Base-by-base conservation (phyloP, 2,888 invertebrate genomes). In the Macroteleia sp. region DNA sequence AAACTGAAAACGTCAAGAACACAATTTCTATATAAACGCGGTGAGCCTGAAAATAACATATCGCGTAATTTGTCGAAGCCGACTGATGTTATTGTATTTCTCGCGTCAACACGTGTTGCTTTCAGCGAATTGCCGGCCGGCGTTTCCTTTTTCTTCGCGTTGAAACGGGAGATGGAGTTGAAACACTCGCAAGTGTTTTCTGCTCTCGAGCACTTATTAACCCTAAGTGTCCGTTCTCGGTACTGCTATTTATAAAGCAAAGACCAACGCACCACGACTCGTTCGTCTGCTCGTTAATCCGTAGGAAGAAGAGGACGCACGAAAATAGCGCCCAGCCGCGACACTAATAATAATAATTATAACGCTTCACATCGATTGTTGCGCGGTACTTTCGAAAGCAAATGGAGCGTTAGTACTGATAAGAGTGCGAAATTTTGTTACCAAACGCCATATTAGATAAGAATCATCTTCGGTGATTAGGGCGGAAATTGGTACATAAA, bases 221-320 rank as follows among this genome's bases (percentile, higher is more conserved):
- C 82, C 81, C 75, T 76, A 69, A 81, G 82, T 83, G 82, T 81
- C 81, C 80, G 81, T 86, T 86, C 85, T 71, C 77, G 80, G 83
- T 85, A 82, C 25, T 50, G 82, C 86, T 87, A 87, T 87, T 87
- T 86, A 87, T 87, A 87, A 84, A 82, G 81, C 81, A 77, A 80
- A 84, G 79, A 81, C 82, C 76, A 80, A 81, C 77, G 78, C 64
- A 78, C 78, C 66, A 74, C 69, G 54, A 77, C 41, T 52, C 54
- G 59, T 39, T 66, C 50, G 56, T 74, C 67, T 64, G 61, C 74
- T 70, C 74, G 70, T 74, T 73, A 73, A 73, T 77, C 77, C 67
- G 71, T 78, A 73, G 77, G 59, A 62, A 57, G 56, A 73, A 69
- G 56, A 67, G 67, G 56, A 44, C 25, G 41, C 48, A 57, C 71